Conservation (phyloP, 2,113 vertebrate genomes). For the Amphiprion ocellaris region DNA sequence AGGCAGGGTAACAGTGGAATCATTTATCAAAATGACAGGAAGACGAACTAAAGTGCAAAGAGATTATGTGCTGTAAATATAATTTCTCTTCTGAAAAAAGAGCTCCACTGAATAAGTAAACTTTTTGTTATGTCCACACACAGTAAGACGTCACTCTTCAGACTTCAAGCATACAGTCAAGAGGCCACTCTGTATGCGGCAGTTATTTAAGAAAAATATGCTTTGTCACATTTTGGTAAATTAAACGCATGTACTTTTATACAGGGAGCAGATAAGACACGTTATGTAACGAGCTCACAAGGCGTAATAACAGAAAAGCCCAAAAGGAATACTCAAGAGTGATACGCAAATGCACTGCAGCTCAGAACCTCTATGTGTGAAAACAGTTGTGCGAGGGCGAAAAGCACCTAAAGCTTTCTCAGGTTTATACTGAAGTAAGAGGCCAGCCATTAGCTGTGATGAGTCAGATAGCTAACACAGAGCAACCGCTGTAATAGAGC, state of each 20-base stretch:
- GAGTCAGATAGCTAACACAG: conserved; percentile 50
- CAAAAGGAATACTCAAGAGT: neutral
- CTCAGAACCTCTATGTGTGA: conserved; percentile 6
- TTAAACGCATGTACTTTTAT: neutral
- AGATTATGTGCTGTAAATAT: neutral
- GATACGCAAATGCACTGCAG: neutral
- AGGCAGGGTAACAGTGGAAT: no score
- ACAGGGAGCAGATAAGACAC: neutral
- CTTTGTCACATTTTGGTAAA: conserved; percentile 5
- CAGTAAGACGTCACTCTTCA: no score
- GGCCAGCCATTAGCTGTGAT: conserved; percentile 24
- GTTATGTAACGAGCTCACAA: conserved; percentile 11
- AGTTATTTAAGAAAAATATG: neutral
- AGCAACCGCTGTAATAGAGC: conserved; percentile 41
- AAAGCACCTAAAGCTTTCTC: conserved; percentile 44
- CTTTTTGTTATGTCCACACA: no score
- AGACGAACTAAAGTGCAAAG: no score
- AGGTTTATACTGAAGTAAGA: conserved; percentile 25
- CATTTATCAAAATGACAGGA: neutral
- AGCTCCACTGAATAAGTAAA: no score
- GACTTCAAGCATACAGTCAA: neutral
- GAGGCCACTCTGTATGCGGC: neutral
- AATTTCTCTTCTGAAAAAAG: neutral
- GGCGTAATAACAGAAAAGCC: neutral
- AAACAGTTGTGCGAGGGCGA: conserved; percentile 17